Conservation (phyloP, 2,888 invertebrate genomes). For the Platycheirus rosarum region DNA sequence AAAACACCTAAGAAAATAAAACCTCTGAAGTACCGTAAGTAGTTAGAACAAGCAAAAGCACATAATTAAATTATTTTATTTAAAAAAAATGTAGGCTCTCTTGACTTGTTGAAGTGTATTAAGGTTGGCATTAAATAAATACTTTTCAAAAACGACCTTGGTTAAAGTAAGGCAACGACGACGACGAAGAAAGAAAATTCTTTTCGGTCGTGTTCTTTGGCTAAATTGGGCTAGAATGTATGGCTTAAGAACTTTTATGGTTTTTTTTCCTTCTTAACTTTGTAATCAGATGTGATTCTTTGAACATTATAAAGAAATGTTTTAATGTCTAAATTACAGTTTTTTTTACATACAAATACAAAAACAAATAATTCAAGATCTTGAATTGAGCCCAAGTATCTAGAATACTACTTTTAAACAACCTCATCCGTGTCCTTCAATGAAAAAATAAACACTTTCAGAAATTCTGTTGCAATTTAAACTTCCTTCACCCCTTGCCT, state of each 20-base stretch:
- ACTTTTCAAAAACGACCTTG: conserved; percentile 56
- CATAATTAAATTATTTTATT: conserved; percentile 69
- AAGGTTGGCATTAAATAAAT: conserved; percentile 22
- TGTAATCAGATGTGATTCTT: too few species aligned
- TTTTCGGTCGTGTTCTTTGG: conserved; percentile 34
- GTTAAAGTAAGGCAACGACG: conserved; percentile 38
- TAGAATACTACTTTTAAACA: too few species aligned
- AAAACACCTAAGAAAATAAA: conserved; percentile 14
- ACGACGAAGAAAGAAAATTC: conserved; percentile 25
- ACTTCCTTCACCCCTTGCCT: too few species aligned
- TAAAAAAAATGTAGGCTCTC: conserved; percentile 21
- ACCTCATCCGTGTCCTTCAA: too few species aligned
- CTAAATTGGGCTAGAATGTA: conserved; percentile 66
- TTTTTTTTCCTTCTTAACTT: too few species aligned
- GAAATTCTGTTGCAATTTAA: too few species aligned
- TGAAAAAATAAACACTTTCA: too few species aligned
- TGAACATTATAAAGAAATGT: too few species aligned
- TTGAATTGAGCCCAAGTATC: too few species aligned
- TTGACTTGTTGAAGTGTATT: conserved; percentile 46
- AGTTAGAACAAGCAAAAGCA: conserved; percentile 48
- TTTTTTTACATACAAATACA: too few species aligned
- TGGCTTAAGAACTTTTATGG: conserved; percentile 65
- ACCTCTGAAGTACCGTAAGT: conserved; percentile 34
- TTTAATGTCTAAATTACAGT: too few species aligned
- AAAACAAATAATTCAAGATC: too few species aligned